Conservation (phyloP, 2,797 vertebrate genomes). For the Urophycis tenuis region DNA sequence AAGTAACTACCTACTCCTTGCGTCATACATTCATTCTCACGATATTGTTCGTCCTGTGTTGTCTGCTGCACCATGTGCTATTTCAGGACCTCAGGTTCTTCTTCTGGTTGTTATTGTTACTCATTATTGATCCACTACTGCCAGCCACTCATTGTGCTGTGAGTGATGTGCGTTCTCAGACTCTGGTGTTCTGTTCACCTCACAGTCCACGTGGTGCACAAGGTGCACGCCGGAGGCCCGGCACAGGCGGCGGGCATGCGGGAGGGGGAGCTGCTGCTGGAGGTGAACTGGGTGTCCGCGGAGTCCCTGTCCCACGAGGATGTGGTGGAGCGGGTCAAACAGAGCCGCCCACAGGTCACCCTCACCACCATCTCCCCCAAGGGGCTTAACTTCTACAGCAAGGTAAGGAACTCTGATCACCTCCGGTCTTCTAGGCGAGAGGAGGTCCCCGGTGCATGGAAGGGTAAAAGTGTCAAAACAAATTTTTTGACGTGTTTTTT, state of each 20-base stretch:
- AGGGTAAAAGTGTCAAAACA: neutral
- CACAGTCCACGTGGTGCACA: conserved; percentile 80
- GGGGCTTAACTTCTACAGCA: conserved; percentile 79
- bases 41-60: neutral
- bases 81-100: neutral
- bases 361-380: conserved; percentile 74
- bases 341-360: conserved; percentile 64
- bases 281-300: conserved; percentile 81
- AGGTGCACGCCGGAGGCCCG: conserved; percentile 73
- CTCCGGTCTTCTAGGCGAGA: neutral
- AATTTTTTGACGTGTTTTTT: neutral
- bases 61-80: neutral
- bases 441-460: neutral
- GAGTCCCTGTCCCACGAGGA: conserved; percentile 76
- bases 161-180: neutral
- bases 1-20: neutral
- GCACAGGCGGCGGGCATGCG: conserved; percentile 81
- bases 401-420: conserved; percentile 59
- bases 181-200: neutral
- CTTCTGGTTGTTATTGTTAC: neutral
- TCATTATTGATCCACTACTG: neutral
- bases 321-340: conserved; percentile 76
- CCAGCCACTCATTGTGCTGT: neutral
- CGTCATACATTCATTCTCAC: neutral
- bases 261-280: conserved; percentile 85